phyloP scores from a whole-genome alignment of 2,797 vertebrate genomes.

The Thripadectes ignobilis region DNA sequence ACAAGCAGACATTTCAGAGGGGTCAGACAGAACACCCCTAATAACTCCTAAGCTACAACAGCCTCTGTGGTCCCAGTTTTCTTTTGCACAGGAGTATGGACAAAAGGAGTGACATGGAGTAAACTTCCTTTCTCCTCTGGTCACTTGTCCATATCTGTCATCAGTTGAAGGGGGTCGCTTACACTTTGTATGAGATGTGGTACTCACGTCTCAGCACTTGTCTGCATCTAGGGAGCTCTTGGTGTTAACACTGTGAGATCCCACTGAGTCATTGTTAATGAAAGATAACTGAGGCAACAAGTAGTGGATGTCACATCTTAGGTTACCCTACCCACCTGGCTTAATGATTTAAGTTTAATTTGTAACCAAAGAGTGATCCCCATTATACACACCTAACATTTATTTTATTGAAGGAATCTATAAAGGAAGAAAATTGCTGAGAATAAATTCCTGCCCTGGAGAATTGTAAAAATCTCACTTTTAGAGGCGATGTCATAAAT shows the following conservation, averaged over 20 bases:
- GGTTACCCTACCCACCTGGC: neutral
- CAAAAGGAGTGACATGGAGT: neutral
- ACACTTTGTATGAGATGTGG: neutral
- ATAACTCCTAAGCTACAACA: neutral
- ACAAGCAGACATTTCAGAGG: neutral
- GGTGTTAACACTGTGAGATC: neutral
- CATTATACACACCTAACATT: neutral
- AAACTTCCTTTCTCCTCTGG: neutral
- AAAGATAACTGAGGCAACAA: neutral
- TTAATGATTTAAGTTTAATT: neutral
- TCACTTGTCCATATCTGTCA: neutral
- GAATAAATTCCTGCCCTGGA: conserved; percentile 11
- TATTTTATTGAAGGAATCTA: conserved; percentile 1
- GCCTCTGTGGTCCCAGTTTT: neutral
- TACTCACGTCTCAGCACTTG: neutral
- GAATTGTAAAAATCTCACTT: conserved; percentile 21
- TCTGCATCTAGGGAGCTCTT: neutral
- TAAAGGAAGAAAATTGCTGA: conserved; percentile 14
- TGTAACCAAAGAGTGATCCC: neutral
- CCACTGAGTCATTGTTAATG: neutral
- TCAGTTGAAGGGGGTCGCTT: neutral
- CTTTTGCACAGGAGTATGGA: neutral
- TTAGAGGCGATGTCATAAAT: conserved; percentile 19
- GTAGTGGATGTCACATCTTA: neutral
- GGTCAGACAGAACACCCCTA: neutral